Evolutionary conservation across 2,888 invertebrate genomes (phyloP).

Genomic region (Luperina testacea): DNA sequence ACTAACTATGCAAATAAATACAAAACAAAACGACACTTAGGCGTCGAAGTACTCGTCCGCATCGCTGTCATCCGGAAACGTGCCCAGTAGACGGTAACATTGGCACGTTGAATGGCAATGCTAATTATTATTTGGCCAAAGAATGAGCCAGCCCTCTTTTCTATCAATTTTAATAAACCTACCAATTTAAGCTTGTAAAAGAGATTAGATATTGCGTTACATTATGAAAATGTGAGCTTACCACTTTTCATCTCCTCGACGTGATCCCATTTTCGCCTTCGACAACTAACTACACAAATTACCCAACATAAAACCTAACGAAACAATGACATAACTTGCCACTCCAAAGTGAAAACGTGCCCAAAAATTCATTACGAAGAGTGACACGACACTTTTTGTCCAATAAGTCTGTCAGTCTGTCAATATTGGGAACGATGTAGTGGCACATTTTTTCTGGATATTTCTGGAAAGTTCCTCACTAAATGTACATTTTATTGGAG

Average conservation of each 20-base stretch:
- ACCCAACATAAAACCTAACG: slow-evolving; percentile 15
- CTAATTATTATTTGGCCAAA: background rate
- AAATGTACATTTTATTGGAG: slow-evolving; percentile 15
- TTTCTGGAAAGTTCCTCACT: slow-evolving; percentile 16
- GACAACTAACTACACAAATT: background rate
- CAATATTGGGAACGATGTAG: slow-evolving; percentile 40
- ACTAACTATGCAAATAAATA: background rate
- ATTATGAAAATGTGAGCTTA: background rate
- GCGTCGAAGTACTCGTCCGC: background rate
- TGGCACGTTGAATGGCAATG: background rate
- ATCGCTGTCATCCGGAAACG: background rate
- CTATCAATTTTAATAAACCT: background rate
- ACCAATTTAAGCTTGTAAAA: background rate
- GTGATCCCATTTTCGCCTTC: background rate
- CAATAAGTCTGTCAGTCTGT: slow-evolving; percentile 51
- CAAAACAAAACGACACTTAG: background rate
- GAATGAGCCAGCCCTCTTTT: background rate
- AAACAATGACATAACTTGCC: slow-evolving; percentile 53
- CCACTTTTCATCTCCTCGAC: background rate
- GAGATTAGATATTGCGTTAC: background rate
- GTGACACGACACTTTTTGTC: slow-evolving; percentile 57
- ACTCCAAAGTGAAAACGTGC: slow-evolving; percentile 44
- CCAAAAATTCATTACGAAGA: slow-evolving; percentile 60
- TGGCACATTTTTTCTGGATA: slow-evolving; percentile 38
- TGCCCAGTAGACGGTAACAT: background rate